phyloP scores from a whole-genome alignment of 2,113 vertebrate genomes.

The Vulpes ferrilata region DNA sequence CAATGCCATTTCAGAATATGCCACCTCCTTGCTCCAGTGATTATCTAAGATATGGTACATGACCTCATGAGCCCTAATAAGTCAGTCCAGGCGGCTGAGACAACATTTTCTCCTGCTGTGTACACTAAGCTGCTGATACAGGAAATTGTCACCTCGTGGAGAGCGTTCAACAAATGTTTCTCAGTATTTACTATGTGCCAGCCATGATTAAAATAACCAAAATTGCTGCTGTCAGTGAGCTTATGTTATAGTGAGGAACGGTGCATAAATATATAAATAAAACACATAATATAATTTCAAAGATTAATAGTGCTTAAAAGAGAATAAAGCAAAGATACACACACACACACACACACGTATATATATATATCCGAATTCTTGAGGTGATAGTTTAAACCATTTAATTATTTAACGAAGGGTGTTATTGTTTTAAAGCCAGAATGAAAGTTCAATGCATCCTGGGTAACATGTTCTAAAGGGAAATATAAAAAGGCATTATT shows the following conservation, averaged over 20 bases:
- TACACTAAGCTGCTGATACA: background rate
- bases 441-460: background rate
- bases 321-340: background rate
- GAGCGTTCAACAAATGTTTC: background rate
- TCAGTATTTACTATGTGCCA: background rate
- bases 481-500: slow-evolving; percentile 43
- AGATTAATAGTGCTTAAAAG: background rate
- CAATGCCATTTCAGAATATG: background rate
- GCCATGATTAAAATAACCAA: background rate
- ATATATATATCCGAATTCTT: background rate
- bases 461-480: background rate
- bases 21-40: background rate
- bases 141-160: background rate
- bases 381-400: background rate
- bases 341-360: background rate
- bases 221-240: background rate
- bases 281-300: slow-evolving; percentile 3
- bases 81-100: background rate
- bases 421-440: background rate
- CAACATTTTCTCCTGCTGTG: background rate
- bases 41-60: background rate
- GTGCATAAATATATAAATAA: background rate
- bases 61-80: background rate
- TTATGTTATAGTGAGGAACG: background rate
- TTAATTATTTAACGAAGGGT: background rate